A percentile compares a stretch with the other conserved stretches of the same genome.
These are phyloP conservation scores for Drosophila paulistorum DNA, from an alignment of 1,140 invertebrate genomes.

Conservation along the genomic window DNA sequence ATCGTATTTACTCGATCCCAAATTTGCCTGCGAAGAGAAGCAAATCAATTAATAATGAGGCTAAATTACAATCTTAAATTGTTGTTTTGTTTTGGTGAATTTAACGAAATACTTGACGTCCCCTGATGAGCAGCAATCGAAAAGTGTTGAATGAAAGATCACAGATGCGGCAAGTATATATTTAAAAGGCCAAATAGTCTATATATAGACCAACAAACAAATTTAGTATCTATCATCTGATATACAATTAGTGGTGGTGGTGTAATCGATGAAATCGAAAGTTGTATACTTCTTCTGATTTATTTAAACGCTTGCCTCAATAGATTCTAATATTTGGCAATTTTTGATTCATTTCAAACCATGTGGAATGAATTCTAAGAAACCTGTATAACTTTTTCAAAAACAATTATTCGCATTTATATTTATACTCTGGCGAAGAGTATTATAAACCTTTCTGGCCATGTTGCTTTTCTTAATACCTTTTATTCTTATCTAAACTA, in stretches of 20 bases:
- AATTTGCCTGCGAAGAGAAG: background rate
- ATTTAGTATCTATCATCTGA: slow-evolving; percentile 6
- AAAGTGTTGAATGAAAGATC: slow-evolving; percentile 15
- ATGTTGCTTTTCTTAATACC: no score
- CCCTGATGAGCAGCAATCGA: slow-evolving; percentile 6
- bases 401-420: no score
- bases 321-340: background rate
- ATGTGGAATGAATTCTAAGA: no score
- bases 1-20: background rate
- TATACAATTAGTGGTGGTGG: slow-evolving; percentile 1
- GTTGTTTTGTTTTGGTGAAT: slow-evolving; percentile 3
- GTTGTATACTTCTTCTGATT: background rate
- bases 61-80: background rate
- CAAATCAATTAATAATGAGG: background rate
- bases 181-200: background rate
- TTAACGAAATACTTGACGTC: slow-evolving; percentile 5
- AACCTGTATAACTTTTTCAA: no score
- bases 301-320: background rate
- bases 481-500: no score
- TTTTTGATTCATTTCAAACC: no score
- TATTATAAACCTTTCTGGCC: no score
- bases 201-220: background rate
- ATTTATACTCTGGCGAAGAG: no score
- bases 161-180: slow-evolving; percentile 15
- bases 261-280: slow-evolving; percentile 11